Percentiles rank a stretch among this genome's conserved stretches.
Conservation (phyloP, 1,140 invertebrate genomes). For the Cydia amplana region DNA sequence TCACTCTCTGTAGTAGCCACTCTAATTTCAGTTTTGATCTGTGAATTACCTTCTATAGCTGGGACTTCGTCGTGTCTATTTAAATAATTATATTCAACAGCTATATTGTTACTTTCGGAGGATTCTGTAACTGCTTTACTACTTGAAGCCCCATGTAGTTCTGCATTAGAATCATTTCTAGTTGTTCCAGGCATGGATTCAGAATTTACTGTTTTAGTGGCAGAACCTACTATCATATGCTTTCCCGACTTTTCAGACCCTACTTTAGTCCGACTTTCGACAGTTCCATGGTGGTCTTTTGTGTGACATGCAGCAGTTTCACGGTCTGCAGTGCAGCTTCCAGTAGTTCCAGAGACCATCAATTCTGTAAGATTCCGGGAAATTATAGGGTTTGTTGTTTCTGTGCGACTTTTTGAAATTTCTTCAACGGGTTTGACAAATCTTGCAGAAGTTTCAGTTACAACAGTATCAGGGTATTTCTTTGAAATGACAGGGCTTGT, state of each 20-base stretch:
- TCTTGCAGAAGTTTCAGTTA: neutral
- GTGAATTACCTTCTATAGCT: neutral
- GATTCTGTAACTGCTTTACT: neutral
- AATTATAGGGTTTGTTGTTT: neutral
- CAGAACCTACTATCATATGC: neutral
- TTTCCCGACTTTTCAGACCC: neutral
- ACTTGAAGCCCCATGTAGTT: neutral
- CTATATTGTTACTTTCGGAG: neutral
- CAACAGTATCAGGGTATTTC: neutral
- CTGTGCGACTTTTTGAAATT: neutral
- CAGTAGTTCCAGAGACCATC: neutral
- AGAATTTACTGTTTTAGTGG: no score
- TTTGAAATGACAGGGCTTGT: no score
- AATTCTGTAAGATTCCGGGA: neutral
- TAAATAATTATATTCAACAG: neutral
- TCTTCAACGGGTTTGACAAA: neutral
- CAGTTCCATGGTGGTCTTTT: neutral
- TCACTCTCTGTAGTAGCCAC: neutral
- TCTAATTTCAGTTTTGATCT: neutral
- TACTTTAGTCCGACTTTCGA: neutral
- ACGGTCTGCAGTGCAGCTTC: neutral
- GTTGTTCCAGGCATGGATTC: neutral
- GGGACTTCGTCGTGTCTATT: neutral
- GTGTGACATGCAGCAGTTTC: neutral
- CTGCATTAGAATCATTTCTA: neutral